A percentile compares a stretch with the other conserved stretches of the same genome.
phyloP scores from a whole-genome alignment of 2,797 vertebrate genomes.

The Potorous gilbertii region DNA sequence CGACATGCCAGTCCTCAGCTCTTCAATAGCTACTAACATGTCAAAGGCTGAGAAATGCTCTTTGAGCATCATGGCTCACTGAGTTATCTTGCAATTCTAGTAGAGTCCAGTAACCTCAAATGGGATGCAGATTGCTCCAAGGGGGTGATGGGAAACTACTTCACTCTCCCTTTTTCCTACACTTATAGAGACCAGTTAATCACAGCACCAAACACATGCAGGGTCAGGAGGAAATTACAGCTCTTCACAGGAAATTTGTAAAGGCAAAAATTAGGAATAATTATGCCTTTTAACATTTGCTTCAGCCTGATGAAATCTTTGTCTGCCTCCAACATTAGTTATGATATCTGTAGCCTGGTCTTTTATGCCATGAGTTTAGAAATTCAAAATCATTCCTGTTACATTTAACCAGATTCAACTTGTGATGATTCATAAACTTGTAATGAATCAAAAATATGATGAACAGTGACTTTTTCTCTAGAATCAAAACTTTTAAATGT shows the following conservation, averaged over 20 bases:
- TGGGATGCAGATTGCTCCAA: constrained; percentile 15
- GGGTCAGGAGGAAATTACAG: neutral
- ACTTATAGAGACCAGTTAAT: constrained; percentile 13
- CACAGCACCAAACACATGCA: neutral
- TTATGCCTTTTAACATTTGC: constrained; percentile 15
- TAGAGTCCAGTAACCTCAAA: neutral
- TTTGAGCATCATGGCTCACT: constrained; percentile 15
- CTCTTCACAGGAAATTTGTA: neutral
- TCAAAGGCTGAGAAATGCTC: constrained; percentile 33
- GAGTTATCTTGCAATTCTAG: neutral
- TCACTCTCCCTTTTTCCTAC: neutral
- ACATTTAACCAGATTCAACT: constrained; percentile 47
- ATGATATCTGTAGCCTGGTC: constrained; percentile 11
- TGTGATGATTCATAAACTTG: constrained; percentile 31
- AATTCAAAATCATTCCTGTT: constrained; percentile 15
- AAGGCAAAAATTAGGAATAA: constrained; percentile 54
- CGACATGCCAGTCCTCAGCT: constrained; percentile 15
- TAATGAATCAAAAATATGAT: constrained; percentile 24
- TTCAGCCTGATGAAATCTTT: neutral
- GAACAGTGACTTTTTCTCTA: neutral
- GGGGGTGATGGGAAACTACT: neutral
- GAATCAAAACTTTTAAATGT: constrained; percentile 36
- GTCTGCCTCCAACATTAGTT: neutral
- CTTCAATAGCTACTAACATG: constrained; percentile 34
- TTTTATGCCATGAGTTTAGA: neutral